Percentiles rank a stretch among this genome's conserved stretches.
Conservation (phyloP, 2,888 invertebrate genomes). For the Sphaerophoria rueppellii region DNA sequence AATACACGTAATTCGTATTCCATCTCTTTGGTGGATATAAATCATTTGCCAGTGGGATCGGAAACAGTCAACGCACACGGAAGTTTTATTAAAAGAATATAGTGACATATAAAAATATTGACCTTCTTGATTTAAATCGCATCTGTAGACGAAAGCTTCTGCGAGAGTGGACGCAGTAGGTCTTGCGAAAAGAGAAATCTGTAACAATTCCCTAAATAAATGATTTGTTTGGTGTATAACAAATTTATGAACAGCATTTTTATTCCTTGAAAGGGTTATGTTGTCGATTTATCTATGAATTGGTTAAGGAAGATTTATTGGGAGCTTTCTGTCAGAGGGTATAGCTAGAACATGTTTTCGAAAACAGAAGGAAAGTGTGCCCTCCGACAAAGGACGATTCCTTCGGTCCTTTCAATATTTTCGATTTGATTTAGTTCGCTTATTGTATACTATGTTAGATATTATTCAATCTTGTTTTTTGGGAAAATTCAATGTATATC, state of each 20-base stretch:
- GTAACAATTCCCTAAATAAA: neutral
- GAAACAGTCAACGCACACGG: neutral
- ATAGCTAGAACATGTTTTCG: neutral
- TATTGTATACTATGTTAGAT: no score
- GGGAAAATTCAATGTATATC: no score
- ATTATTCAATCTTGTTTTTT: no score
- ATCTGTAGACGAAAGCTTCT: no score
- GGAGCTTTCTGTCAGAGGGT: neutral
- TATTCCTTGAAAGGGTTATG: neutral
- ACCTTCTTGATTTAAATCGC: constrained; percentile 1
- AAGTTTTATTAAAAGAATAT: constrained; percentile 23
- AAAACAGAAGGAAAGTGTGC: no score
- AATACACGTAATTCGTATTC: no score
- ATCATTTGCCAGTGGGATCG: neutral
- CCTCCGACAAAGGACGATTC: no score
- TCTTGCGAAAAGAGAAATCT: constrained; percentile 16
- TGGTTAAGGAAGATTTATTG: neutral
- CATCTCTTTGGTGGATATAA: neutral
- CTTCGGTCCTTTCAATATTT: no score
- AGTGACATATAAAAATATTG: constrained; percentile 27
- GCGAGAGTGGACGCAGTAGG: neutral
- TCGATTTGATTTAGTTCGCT: no score
- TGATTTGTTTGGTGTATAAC: neutral
- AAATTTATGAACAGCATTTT: constrained; percentile 3
- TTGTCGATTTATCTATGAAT: neutral